These are phyloP conservation scores for Arnoldichthys spilopterus DNA, from an alignment of 2,797 vertebrate genomes.

Conservation along the genomic window DNA sequence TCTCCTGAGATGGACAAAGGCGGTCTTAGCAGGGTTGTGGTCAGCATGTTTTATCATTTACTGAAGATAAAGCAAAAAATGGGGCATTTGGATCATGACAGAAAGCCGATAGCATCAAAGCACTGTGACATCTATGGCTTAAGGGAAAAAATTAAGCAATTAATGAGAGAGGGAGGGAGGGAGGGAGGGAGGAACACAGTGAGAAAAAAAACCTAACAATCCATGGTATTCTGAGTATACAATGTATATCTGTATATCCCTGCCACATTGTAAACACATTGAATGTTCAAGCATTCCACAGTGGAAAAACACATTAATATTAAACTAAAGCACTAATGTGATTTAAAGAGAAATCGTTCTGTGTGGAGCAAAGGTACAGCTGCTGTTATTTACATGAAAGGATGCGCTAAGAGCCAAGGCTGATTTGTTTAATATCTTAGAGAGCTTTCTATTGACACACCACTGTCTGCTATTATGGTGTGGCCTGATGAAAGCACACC, in stretches of 20 bases:
- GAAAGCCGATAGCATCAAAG: conserved; percentile 51
- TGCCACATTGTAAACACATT: background rate
- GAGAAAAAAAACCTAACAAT: conserved; percentile 3
- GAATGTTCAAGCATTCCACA: background rate
- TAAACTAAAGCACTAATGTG: background rate
- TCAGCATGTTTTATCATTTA: conserved; percentile 66
- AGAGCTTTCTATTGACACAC: conserved; percentile 74
- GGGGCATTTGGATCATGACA: conserved; percentile 53
- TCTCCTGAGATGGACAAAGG: conserved; percentile 28
- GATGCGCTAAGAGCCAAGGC: conserved; percentile 63
- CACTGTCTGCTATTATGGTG: conserved; percentile 63
- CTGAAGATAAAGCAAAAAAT: conserved; percentile 64
- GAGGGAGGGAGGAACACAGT: background rate
- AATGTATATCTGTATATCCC: background rate
- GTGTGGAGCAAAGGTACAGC: conserved; percentile 70
- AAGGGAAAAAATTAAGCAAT: conserved; percentile 32
- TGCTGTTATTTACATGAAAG: conserved; percentile 71
- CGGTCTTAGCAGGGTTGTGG: conserved; percentile 39
- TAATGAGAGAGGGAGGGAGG: background rate
- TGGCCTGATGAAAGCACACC: conserved; percentile 77
- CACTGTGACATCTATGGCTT: conserved; percentile 25
- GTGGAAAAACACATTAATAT: background rate
- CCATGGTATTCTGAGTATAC: background rate
- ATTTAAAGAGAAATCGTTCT: conserved; percentile 55
- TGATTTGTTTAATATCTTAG: conserved; percentile 78